phyloP scores from a whole-genome alignment of 2,797 vertebrate species.

The Rhinophrynus dorsalis region DNA sequence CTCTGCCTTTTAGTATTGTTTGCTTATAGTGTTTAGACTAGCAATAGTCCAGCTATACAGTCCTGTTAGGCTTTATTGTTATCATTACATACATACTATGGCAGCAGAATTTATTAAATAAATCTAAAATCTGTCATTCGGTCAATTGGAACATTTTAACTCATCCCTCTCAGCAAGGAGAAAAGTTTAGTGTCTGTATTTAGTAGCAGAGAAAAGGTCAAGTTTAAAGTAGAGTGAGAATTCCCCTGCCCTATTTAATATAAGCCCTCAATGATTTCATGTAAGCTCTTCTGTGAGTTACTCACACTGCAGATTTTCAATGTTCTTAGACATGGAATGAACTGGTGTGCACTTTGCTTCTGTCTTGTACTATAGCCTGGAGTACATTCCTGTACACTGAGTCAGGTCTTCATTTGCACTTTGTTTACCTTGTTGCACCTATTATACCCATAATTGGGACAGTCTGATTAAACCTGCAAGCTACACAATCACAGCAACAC shows the following conservation, averaged over 20 bases:
- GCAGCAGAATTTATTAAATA: no score
- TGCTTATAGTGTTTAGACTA: no score
- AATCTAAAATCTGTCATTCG: no score
- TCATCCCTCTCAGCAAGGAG: no score
- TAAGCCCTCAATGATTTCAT: conserved; percentile 10
- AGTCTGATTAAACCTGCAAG: neutral
- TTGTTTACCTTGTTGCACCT: neutral
- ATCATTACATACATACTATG: no score
- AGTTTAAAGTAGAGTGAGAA: neutral
- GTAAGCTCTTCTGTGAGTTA: neutral
- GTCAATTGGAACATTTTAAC: no score
- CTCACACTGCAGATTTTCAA: neutral
- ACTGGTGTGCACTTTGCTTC: neutral
- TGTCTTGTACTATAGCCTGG: conserved; percentile 25
- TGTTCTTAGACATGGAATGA: conserved; percentile 32
- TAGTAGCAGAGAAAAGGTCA: neutral
- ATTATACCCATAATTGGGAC: neutral
- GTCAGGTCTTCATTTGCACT: conserved; percentile 10
- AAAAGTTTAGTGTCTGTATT: no score
- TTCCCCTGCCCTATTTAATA: neutral
- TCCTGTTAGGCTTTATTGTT: no score
- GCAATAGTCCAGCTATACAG: no score
- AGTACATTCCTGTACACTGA: conserved; percentile 18
- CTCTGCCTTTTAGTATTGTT: no score
- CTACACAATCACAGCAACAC: neutral